Percentiles rank a stretch among this genome's conserved stretches.
These are phyloP conservation scores for Rhadinocentrus ornatus DNA, from an alignment of 2,797 vertebrate species.

Conservation along the genomic window DNA sequence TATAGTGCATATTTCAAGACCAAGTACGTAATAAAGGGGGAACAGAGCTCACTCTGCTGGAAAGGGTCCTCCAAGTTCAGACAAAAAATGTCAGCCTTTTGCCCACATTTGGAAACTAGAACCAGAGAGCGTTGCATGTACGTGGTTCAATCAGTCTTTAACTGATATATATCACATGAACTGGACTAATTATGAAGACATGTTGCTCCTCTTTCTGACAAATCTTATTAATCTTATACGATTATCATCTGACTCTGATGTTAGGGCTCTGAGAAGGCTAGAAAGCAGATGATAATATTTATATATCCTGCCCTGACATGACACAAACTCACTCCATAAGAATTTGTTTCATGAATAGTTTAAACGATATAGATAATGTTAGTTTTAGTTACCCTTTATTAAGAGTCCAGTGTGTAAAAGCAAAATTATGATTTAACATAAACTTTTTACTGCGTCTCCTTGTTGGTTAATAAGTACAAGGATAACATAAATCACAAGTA, in stretches of 20 bases:
- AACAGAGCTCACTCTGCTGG: neutral
- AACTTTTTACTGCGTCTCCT: too few species aligned
- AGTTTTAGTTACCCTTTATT: neutral
- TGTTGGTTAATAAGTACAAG: too few species aligned
- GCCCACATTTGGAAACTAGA: conserved; percentile 20
- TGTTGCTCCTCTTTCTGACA: neutral
- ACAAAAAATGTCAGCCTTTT: conserved; percentile 5
- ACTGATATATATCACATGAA: neutral
- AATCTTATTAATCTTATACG: conserved; percentile 12
- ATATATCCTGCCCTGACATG: neutral
- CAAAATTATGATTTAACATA: too few species aligned
- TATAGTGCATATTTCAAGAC: conserved; percentile 23
- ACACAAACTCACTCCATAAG: neutral
- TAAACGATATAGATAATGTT: neutral
- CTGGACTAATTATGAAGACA: neutral
- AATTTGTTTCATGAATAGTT: neutral
- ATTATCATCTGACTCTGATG: neutral
- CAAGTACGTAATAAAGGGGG: conserved; percentile 39
- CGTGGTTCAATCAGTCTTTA: conserved; percentile 6
- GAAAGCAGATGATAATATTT: neutral
- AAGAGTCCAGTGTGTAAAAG: too few species aligned
- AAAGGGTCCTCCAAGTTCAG: conserved; percentile 25
- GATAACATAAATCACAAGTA: too few species aligned
- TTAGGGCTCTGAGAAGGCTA: neutral
- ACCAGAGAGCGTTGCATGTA: neutral